Conservation (phyloP, 2,113 vertebrate species). For the Zapus hudsonius region DNA sequence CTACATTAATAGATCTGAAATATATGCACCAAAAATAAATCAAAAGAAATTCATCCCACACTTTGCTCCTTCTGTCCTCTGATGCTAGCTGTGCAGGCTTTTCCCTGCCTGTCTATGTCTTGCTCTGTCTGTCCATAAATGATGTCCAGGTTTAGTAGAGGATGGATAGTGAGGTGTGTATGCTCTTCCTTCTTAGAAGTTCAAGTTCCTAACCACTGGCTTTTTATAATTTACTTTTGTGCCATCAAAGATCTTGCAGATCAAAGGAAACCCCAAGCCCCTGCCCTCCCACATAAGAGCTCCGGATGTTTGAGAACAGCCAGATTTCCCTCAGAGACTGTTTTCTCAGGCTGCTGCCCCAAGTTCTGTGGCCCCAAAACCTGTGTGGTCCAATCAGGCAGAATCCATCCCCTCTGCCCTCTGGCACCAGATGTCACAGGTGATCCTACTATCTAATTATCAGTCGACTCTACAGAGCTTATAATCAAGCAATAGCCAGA, state of each 20-base stretch:
- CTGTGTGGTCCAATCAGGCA: neutral
- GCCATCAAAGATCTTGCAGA: neutral
- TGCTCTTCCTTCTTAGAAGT: neutral
- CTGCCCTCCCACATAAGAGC: neutral
- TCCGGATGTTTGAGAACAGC: neutral
- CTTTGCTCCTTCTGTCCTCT: neutral
- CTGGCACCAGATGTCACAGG: neutral
- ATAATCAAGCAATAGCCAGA: neutral
- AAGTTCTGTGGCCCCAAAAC: neutral
- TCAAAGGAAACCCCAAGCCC: neutral
- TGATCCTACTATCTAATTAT: neutral
- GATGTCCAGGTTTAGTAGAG: neutral
- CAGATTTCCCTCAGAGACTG: no score
- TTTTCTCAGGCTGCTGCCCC: neutral
- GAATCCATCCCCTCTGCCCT: neutral
- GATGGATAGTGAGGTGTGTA: neutral
- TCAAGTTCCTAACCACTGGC: neutral
- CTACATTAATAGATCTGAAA: neutral
- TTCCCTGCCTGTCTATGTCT: neutral
- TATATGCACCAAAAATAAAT: neutral
- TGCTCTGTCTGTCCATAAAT: neutral
- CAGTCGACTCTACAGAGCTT: neutral
- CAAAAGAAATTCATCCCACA: neutral
- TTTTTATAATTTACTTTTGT: neutral
- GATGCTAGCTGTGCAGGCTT: no score